These are phyloP conservation scores for Helostoma temminkii DNA, from an alignment of 2,797 vertebrate genomes.

Conservation along the genomic window DNA sequence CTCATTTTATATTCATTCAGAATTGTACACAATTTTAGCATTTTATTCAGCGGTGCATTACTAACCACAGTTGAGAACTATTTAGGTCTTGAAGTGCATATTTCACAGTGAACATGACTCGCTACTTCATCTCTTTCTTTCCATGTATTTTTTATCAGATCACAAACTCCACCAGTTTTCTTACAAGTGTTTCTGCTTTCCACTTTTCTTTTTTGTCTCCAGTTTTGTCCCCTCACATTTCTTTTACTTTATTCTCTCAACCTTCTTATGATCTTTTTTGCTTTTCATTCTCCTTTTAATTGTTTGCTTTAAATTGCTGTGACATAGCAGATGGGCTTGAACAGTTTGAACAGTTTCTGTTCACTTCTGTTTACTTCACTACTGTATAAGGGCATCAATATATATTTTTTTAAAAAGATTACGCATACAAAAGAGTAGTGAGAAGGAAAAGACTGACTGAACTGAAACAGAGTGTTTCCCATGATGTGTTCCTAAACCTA, in stretches of 20 bases:
- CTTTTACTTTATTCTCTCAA: slow-evolving; percentile 43
- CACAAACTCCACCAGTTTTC: slow-evolving; percentile 24
- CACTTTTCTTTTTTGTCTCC: slow-evolving; percentile 13
- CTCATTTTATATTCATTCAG: neutral
- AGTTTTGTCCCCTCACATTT: slow-evolving; percentile 45
- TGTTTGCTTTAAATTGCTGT: slow-evolving; percentile 29
- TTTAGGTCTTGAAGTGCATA: slow-evolving; percentile 41
- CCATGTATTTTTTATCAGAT: slow-evolving; percentile 60
- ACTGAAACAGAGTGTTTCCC: too few relatives aligned
- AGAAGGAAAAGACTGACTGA: too few relatives aligned
- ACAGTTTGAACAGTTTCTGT: slow-evolving; percentile 28
- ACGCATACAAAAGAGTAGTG: too few relatives aligned
- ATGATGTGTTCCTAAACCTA: neutral
- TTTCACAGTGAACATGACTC: slow-evolving; percentile 39
- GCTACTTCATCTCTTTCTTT: slow-evolving; percentile 34
- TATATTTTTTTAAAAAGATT: neutral
- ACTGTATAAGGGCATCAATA: slow-evolving; percentile 55
- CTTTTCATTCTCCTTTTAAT: slow-evolving; percentile 33
- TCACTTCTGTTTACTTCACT: slow-evolving; percentile 7
- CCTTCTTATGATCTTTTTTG: slow-evolving; percentile 15
- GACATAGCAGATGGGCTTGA: slow-evolving; percentile 16
- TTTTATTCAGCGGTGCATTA: slow-evolving; percentile 28
- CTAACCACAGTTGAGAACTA: slow-evolving; percentile 27
- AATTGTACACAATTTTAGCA: neutral
- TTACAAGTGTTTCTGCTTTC: slow-evolving; percentile 40